phyloP scores from a whole-genome alignment of 2,113 vertebrate genomes.

The Trematocara variabile region DNA sequence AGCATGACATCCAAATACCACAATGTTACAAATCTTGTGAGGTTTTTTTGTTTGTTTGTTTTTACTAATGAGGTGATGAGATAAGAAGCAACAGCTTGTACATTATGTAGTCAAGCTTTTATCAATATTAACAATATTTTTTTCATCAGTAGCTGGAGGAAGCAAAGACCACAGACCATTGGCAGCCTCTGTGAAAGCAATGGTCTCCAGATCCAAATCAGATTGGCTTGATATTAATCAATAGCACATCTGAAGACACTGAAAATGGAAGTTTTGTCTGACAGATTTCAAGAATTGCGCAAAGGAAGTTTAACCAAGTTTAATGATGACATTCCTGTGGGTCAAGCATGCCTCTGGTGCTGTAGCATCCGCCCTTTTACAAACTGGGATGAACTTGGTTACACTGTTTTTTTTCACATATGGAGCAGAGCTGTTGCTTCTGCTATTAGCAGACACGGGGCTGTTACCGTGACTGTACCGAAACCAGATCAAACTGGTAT shows the following conservation, averaged over 20 bases:
- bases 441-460: background rate
- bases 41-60: no score
- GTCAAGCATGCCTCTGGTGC: background rate
- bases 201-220: background rate
- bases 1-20: background rate
- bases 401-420: background rate
- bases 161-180: background rate
- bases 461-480: fast-evolving
- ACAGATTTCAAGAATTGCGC: background rate
- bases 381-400: background rate
- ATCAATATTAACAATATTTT: background rate
- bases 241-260: background rate
- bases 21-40: background rate
- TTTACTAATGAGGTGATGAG: background rate
- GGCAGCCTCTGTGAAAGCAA: background rate
- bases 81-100: background rate
- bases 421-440: background rate
- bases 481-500: background rate
- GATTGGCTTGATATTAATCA: background rate
- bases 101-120: background rate
- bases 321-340: background rate
- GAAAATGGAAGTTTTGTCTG: background rate
- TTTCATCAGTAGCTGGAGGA: no score
- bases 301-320: background rate
- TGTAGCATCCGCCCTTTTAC: background rate